phyloP scores from a whole-genome alignment of 2,797 vertebrate genomes.

The Arrhamphus sclerolepis region DNA sequence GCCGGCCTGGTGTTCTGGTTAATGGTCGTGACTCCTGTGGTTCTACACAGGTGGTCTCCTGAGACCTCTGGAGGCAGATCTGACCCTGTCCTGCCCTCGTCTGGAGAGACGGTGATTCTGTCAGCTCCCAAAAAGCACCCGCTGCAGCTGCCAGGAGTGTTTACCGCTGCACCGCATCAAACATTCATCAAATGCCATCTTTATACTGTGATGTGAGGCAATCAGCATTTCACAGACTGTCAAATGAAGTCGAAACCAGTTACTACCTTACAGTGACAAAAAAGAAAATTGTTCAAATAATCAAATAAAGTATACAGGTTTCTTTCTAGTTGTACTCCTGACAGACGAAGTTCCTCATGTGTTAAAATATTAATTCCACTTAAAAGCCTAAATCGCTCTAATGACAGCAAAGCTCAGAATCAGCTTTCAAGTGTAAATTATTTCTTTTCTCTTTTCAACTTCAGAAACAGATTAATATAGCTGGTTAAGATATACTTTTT shows the following conservation, averaged over 20 bases:
- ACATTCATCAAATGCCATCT: slow-evolving; percentile 87
- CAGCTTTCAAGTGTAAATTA: slow-evolving; percentile 83
- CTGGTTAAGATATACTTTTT: slow-evolving; percentile 54
- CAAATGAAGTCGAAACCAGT: slow-evolving; percentile 81
- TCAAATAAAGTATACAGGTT: slow-evolving; percentile 69
- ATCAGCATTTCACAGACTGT: slow-evolving; percentile 88
- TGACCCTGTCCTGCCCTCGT: slow-evolving; percentile 78
- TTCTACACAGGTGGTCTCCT: slow-evolving; percentile 72
- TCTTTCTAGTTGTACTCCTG: slow-evolving; percentile 76
- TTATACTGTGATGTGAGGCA: slow-evolving; percentile 85
- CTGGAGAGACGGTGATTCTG: slow-evolving; percentile 66
- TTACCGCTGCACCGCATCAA: slow-evolving; percentile 85
- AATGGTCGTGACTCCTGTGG: slow-evolving; percentile 63
- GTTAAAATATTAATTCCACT: slow-evolving; percentile 85
- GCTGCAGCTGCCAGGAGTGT: slow-evolving; percentile 83
- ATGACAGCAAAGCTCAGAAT: slow-evolving; percentile 81
- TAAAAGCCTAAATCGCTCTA: slow-evolving; percentile 82
- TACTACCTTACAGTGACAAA: slow-evolving; percentile 83
- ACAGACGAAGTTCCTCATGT: slow-evolving; percentile 75
- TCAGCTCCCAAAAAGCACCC: slow-evolving; percentile 65
- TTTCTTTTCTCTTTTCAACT: slow-evolving; percentile 60
- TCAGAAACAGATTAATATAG: slow-evolving; percentile 71
- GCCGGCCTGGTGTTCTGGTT: slow-evolving; percentile 65
- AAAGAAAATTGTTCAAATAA: slow-evolving; percentile 73
- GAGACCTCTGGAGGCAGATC: slow-evolving; percentile 68